These are phyloP conservation scores for Ophion obscuratus DNA, from an alignment of 2,888 invertebrate species.

Conservation along the genomic window DNA sequence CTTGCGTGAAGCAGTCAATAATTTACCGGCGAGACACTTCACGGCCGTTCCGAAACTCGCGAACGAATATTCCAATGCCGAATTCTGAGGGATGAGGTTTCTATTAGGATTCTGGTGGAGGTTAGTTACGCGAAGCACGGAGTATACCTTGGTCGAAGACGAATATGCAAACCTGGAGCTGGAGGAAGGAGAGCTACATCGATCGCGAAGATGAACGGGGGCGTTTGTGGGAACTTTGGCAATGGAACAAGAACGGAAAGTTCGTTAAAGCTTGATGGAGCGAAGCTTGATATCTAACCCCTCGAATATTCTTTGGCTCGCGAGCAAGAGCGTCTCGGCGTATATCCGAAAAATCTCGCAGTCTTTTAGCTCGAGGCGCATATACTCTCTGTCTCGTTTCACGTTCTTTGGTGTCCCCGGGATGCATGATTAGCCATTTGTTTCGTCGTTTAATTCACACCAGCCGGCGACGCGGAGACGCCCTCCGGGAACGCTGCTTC, in stretches of 20 bases:
- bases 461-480: constrained; percentile 63
- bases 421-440: constrained; percentile 82
- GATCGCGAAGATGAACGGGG: constrained; percentile 31
- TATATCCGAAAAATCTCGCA: constrained; percentile 61
- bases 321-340: constrained; percentile 1
- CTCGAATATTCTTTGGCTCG: constrained; percentile 26
- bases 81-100: background rate
- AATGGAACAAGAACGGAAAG: constrained; percentile 35
- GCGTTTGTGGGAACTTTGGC: background rate
- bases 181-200: background rate
- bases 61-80: constrained; percentile 4
- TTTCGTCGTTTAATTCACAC: constrained; percentile 81
- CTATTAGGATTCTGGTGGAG: background rate
- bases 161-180: constrained; percentile 20
- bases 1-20: background rate
- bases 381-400: constrained; percentile 58
- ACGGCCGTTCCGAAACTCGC: background rate
- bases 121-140: background rate
- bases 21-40: background rate
- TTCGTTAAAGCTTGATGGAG: constrained; percentile 55
- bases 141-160: background rate
- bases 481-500: constrained; percentile 69
- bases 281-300: constrained; percentile 59
- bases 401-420: constrained; percentile 65
- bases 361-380: constrained; percentile 26